Percentiles rank a stretch among this genome's conserved stretches.
Conservation (phyloP, 2,797 vertebrate genomes). For the Danio aesculapii region DNA sequence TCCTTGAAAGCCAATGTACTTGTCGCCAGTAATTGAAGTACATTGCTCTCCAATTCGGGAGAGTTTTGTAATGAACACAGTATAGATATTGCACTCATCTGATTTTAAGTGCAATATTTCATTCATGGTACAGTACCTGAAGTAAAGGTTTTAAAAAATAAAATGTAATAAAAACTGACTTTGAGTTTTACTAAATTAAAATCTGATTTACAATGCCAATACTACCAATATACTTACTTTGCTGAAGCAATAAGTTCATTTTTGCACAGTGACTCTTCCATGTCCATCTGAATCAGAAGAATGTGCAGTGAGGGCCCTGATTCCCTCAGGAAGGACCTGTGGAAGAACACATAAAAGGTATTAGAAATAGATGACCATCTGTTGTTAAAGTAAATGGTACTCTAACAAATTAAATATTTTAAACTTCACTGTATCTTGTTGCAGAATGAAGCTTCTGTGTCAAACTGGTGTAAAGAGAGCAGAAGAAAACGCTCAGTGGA, state of each 20-base stretch:
- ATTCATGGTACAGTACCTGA: slow-evolving; percentile 82
- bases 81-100: slow-evolving; percentile 63
- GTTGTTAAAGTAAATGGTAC: neutral
- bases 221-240: slow-evolving; percentile 67
- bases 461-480: slow-evolving; percentile 82
- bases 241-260: slow-evolving; percentile 81
- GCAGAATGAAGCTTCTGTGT: slow-evolving; percentile 81
- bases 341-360: neutral
- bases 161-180: neutral
- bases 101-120: slow-evolving; percentile 66
- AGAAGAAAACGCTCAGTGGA: slow-evolving; percentile 67
- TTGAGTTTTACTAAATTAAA: neutral
- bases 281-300: slow-evolving; percentile 79
- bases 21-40: slow-evolving; percentile 62
- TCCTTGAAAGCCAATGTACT: slow-evolving; percentile 83
- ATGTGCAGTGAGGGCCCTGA: slow-evolving; percentile 61
- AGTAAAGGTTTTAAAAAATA: neutral
- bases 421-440: slow-evolving; percentile 74
- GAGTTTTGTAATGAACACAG: slow-evolving; percentile 79
- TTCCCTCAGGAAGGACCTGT: slow-evolving; percentile 70
- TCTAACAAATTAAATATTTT: neutral
- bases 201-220: neutral
- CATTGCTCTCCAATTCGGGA: slow-evolving; percentile 69
- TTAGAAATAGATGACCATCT: neutral
- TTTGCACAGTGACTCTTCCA: slow-evolving; percentile 77